Percentiles rank a stretch among this genome's conserved stretches.
Conservation (phyloP, 2,113 vertebrate species). For the Zosterops hypoxanthus region DNA sequence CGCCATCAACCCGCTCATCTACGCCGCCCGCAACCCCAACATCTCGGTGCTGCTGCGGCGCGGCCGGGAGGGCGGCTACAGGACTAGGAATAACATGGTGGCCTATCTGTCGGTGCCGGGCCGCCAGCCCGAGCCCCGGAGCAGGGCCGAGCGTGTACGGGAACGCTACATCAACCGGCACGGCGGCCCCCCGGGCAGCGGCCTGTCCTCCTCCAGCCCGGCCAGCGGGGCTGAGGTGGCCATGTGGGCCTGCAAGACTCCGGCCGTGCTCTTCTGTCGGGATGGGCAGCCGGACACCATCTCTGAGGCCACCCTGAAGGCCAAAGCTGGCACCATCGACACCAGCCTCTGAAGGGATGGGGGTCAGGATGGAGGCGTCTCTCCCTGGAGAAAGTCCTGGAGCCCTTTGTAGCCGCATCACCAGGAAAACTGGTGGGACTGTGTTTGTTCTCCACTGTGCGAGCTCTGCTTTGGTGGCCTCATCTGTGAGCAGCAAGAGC, state of each 20-base stretch:
- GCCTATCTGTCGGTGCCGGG: slow-evolving; percentile 75
- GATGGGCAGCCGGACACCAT: slow-evolving; percentile 78
- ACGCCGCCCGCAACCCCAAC: slow-evolving; percentile 90
- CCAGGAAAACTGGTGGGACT: not conserved
- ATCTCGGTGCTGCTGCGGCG: slow-evolving; percentile 87
- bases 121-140: slow-evolving; percentile 58
- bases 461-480: not conserved
- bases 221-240: slow-evolving; percentile 80
- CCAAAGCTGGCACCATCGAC: slow-evolving; percentile 73
- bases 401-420: not conserved
- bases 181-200: slow-evolving; percentile 63
- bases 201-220: slow-evolving; percentile 75
- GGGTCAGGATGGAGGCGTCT: rapidly evolving
- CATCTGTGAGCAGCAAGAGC: rapidly evolving
- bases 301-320: slow-evolving; percentile 49
- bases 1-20: slow-evolving; percentile 93
- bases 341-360: slow-evolving; percentile 81
- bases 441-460: not conserved
- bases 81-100: slow-evolving; percentile 85
- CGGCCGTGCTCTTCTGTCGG: slow-evolving; percentile 88
- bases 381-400: too few species aligned
- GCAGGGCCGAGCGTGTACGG: slow-evolving; percentile 68
- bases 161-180: slow-evolving; percentile 78
- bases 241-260: slow-evolving; percentile 95
- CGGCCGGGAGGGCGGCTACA: slow-evolving; percentile 88